Percentiles rank a stretch among this genome's conserved stretches.
Evolutionary conservation across 1,140 invertebrate genomes (phyloP).

Genomic region (Himalopsyche phryganea): DNA sequence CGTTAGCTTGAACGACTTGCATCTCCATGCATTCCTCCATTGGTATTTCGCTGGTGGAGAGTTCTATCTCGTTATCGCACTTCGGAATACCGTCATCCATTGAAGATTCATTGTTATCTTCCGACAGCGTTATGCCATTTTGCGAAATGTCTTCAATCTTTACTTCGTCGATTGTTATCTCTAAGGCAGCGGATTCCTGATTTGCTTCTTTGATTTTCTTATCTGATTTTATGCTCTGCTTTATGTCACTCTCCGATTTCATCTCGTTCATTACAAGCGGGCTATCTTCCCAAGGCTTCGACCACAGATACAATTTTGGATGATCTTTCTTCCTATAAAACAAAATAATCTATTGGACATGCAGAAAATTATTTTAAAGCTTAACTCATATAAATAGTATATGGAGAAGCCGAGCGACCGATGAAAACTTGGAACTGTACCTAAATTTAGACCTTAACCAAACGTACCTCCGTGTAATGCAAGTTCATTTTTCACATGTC

Average conservation of each 20-base stretch:
- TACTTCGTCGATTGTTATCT: slow-evolving; percentile 5
- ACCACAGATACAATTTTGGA: slow-evolving; percentile 81
- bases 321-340: slow-evolving; percentile 66
- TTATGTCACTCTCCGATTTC: not conserved
- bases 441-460: too few relatives aligned
- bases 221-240: not conserved
- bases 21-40: not conserved
- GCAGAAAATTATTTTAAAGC: too few relatives aligned
- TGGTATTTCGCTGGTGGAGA: not conserved
- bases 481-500: too few relatives aligned
- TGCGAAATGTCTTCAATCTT: slow-evolving; percentile 3
- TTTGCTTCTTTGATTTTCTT: not conserved
- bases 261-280: not conserved
- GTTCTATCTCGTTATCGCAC: slow-evolving; percentile 19
- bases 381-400: too few relatives aligned
- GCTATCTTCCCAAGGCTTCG: slow-evolving; percentile 71
- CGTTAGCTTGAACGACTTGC: not conserved
- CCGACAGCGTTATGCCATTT: slow-evolving; percentile 5
- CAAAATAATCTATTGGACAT: not conserved
- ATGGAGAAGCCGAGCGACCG: too few relatives aligned
- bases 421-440: too few relatives aligned
- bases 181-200: not conserved
- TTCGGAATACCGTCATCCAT: slow-evolving; percentile 18
- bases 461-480: too few relatives aligned
- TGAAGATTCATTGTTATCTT: slow-evolving; percentile 25